Conservation (phyloP, 2,888 invertebrate species). For the Falcaria lacertinaria region DNA sequence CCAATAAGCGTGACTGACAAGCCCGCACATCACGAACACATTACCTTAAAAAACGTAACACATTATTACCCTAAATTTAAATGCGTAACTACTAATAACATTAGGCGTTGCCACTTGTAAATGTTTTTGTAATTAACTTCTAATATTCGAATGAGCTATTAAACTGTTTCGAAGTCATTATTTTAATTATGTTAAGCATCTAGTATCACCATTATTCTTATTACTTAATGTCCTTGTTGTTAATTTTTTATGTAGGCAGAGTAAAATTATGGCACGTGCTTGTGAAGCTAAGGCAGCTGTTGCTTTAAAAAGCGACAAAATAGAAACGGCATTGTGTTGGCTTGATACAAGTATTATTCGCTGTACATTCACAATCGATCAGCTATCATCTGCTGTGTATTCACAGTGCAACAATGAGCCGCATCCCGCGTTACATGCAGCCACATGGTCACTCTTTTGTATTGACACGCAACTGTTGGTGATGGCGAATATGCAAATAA, state of each 20-base stretch:
- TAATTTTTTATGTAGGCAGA: constrained; percentile 21
- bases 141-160: constrained; percentile 49
- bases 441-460: constrained; percentile 21
- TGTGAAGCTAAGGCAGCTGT: constrained; percentile 39
- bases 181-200: constrained; percentile 37
- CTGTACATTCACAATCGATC: constrained; percentile 45
- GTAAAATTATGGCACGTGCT: constrained; percentile 37
- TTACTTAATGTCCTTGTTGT: constrained; percentile 15
- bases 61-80: constrained; percentile 40
- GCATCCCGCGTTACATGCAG: constrained; percentile 12
- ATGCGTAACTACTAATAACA: constrained; percentile 35
- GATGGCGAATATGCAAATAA: neutral
- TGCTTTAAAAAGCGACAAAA: constrained; percentile 46
- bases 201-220: constrained; percentile 28
- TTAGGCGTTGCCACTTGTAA: constrained; percentile 34
- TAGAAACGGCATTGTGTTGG: constrained; percentile 42
- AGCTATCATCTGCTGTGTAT: constrained; percentile 50
- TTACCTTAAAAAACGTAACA: constrained; percentile 37
- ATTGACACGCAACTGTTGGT: constrained; percentile 12
- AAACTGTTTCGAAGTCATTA: constrained; percentile 44
- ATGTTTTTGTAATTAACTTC: constrained; percentile 55
- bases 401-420: constrained; percentile 28
- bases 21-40: constrained; percentile 44
- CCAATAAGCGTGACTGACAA: constrained; percentile 43
- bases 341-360: constrained; percentile 41